phyloP scores from a whole-genome alignment of 2,888 invertebrate species.

The Biston betularia region DNA sequence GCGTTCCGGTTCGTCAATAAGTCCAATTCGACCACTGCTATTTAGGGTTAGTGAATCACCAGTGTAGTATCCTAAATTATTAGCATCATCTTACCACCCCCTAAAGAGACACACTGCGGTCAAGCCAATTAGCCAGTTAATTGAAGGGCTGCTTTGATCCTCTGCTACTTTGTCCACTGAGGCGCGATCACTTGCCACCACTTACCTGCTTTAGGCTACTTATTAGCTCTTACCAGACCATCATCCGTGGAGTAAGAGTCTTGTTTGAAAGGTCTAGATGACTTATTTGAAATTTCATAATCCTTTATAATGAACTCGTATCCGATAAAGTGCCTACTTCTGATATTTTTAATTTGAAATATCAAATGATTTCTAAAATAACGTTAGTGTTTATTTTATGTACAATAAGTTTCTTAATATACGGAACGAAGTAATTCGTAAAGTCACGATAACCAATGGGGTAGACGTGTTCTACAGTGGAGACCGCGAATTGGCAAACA shows the following conservation, averaged over 20 bases:
- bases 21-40: too few species aligned
- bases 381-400: too few species aligned
- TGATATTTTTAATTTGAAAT: too few species aligned
- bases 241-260: slow-evolving; percentile 23
- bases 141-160: slow-evolving; percentile 74
- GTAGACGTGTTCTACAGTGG: too few species aligned
- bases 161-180: slow-evolving; percentile 57
- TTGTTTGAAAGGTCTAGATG: slow-evolving; percentile 12
- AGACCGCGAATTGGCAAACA: too few species aligned
- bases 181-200: slow-evolving; percentile 53
- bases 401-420: too few species aligned
- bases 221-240: slow-evolving; percentile 22
- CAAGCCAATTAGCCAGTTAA: slow-evolving; percentile 79
- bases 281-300: slow-evolving; percentile 3
- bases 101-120: slow-evolving; percentile 53
- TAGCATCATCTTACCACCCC: slow-evolving; percentile 50
- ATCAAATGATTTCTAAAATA: too few species aligned
- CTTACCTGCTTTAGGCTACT: slow-evolving; percentile 34
- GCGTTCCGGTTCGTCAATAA: too few species aligned
- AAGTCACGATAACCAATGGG: too few species aligned
- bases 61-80: slow-evolving; percentile 2
- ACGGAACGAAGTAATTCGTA: too few species aligned
- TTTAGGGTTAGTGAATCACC: neutral
- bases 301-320: neutral
- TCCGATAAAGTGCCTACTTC: too few species aligned